These are phyloP conservation scores for Parambassis ranga DNA, from an alignment of 2,797 vertebrate species.

Conservation along the genomic window DNA sequence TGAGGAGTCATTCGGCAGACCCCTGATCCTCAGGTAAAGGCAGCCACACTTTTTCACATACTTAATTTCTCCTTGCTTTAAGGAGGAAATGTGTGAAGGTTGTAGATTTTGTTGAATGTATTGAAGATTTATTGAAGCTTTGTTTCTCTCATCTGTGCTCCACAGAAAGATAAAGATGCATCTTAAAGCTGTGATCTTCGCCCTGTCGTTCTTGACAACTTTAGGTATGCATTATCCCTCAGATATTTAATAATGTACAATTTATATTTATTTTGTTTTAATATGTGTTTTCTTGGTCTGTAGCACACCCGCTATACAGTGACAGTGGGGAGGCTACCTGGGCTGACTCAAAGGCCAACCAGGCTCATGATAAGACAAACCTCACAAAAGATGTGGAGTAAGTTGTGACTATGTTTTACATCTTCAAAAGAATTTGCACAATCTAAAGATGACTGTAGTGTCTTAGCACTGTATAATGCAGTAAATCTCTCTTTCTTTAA, in stretches of 20 bases:
- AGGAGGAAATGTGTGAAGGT: neutral
- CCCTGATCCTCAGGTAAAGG: slow-evolving; percentile 62
- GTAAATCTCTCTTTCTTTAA: slow-evolving; percentile 4
- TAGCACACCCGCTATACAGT: slow-evolving; percentile 70
- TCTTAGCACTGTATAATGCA: neutral
- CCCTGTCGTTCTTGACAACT: slow-evolving; percentile 55
- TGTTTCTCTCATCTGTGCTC: slow-evolving; percentile 26
- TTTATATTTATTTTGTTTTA: neutral
- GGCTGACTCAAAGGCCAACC: slow-evolving; percentile 65
- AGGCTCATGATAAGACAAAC: slow-evolving; percentile 68
- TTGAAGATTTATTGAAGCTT: neutral
- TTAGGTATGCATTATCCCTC: slow-evolving; percentile 66
- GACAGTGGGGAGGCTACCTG: slow-evolving; percentile 51
- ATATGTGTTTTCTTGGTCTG: slow-evolving; percentile 6
- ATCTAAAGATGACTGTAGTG: neutral
- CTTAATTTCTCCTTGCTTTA: slow-evolving; percentile 5
- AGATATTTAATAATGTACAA: neutral
- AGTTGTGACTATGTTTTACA: too few relatives aligned
- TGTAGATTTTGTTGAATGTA: too few relatives aligned
- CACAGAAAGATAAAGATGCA: slow-evolving; percentile 63
- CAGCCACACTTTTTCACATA: slow-evolving; percentile 1
- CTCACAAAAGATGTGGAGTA: slow-evolving; percentile 69
- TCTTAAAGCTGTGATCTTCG: slow-evolving; percentile 58
- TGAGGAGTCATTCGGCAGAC: slow-evolving; percentile 43
- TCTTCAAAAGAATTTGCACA: too few relatives aligned